Evolutionary conservation across 2,888 invertebrate species (phyloP).

Genomic region (Selenia dentaria): DNA sequence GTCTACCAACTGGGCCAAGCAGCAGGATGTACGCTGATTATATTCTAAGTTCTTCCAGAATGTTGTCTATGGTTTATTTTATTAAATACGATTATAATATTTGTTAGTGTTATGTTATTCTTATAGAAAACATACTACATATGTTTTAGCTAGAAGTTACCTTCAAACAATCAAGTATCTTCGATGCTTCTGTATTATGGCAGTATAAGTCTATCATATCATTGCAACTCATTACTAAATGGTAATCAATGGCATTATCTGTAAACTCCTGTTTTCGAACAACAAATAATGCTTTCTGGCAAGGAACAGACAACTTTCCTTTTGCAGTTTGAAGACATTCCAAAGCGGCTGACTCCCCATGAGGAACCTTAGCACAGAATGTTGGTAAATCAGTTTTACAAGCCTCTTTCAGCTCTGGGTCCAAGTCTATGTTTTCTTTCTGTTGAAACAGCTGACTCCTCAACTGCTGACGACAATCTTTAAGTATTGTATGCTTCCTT

Average conservation of each 20-base stretch:
- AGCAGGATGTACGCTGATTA: too few species aligned
- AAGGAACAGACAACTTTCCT: conserved; percentile 86
- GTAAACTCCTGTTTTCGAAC: conserved; percentile 93
- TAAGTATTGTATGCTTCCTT: conserved; percentile 91
- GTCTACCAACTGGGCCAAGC: too few species aligned
- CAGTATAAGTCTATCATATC: conserved; percentile 95
- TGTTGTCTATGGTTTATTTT: too few species aligned
- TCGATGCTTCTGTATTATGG: conserved; percentile 87
- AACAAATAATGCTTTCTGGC: conserved; percentile 93
- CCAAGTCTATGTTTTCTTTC: conserved; percentile 94
- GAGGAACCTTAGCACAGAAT: conserved; percentile 88
- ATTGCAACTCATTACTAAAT: conserved; percentile 92
- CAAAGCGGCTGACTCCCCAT: conserved; percentile 89
- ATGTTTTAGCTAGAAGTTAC: too few species aligned
- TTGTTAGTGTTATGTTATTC: too few species aligned
- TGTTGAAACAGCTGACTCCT: conserved; percentile 96
- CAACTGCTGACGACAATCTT: conserved; percentile 96
- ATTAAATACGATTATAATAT: too few species aligned
- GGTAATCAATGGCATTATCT: conserved; percentile 95
- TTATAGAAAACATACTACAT: background rate
- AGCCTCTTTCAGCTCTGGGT: conserved; percentile 92
- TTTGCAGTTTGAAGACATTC: conserved; percentile 91
- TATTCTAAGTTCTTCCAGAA: too few species aligned
- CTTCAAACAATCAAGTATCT: conserved; percentile 91
- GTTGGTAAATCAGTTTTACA: conserved; percentile 92